Evolutionary conservation across 2,797 vertebrate species (phyloP), one percentile per base, ranked within the genome.

Genomic region (Sebastes steindachneri): DNA sequence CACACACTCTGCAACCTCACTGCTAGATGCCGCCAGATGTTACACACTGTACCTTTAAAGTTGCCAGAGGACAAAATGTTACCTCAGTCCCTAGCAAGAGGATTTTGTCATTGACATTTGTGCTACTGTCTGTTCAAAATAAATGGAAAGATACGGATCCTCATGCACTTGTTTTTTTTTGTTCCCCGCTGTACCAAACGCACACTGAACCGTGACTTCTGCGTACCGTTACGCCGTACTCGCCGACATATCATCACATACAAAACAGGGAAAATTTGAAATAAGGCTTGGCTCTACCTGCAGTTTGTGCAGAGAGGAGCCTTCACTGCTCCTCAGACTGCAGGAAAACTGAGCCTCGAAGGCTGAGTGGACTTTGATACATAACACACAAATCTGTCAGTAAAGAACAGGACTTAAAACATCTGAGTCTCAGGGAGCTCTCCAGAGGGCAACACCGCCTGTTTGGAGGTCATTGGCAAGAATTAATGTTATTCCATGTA

Each of bases 401-500:
- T 26, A 19, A 59, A 28, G 28, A 59, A 29, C 26, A 59, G 57
- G 15, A 59, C 57, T 17, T 15, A 17, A 29, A 28, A 9, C 25
- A 28, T 28, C 15, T 4, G 21, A 23, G 55, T 57, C 7, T 41
- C 37, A 41, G 25, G 15, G 26, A 53, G 66, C 26, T 53, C 31
- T 68, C 41, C 45, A 21, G 12, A 9, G 55, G 29, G 12, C 35
- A 31, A 0, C 26, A 0, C 26, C 9, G 54, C 37, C 28, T 28
- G 54, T 62, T 63, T 62, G 28, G 70, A 81, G 74, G 78, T 48
- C 11, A 62, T 4, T 35, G 29, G 35, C 78, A 55, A 57, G 31
- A 63, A 35, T 25, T 62, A 41, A 45, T 23, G 29, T 59, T 68
- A 58, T 53, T 69, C 37, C 29, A 78, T 53, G 53, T 58, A 31